Base-by-base conservation (phyloP, 2,888 invertebrate genomes). In the Sycophila texana region DNA sequence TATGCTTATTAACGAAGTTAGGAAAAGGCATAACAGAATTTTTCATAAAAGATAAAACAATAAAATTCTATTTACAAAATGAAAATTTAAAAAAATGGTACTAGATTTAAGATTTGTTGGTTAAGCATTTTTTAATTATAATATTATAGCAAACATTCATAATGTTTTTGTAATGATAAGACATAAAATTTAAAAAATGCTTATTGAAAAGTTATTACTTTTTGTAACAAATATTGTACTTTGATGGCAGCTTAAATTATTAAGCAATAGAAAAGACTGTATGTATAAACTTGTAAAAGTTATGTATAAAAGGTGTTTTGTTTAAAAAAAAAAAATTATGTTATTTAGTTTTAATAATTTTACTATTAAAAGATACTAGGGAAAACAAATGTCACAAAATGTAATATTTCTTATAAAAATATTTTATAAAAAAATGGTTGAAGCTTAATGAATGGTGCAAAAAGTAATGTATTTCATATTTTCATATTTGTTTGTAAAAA, bases 401-500 rank as follows among this genome's bases (percentile, higher is more conserved):
- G 65, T 74, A 30, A 63, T 74, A 30, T 47, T 49, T 72, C 16
- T 73, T 68, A 39, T 47, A 65, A 74, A 74, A 74, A 30, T 39
- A 74, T 75, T 67, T 67, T 58, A 75, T 75, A 70, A 53, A 47
- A 65, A 55, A 55, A 47, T 39, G 20, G 55, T 61, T 57, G 10
- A 49, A 66, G 53, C 58, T 68, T 39, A 7, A 39, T 39, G 10
- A 39, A 39, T 39, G 10, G 10, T 39, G 10, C 10, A 39, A 10
- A 39, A 53, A 75, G 30, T 18, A 76, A 70, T 30, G 30, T 10
- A 39, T 39, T 39, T 39, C 20, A 68, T 22, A 63, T 71, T 39
- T 39, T 39, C 20, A 68, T 22, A 63, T 71, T 77, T 63, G 30
- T 77, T 77, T 66, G 49, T 77, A 71, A 66, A 77, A 77, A 77